Percentiles rank a stretch among this genome's conserved stretches.
phyloP scores from a whole-genome alignment of 2,113 vertebrate genomes.

The Vombatus ursinus region DNA sequence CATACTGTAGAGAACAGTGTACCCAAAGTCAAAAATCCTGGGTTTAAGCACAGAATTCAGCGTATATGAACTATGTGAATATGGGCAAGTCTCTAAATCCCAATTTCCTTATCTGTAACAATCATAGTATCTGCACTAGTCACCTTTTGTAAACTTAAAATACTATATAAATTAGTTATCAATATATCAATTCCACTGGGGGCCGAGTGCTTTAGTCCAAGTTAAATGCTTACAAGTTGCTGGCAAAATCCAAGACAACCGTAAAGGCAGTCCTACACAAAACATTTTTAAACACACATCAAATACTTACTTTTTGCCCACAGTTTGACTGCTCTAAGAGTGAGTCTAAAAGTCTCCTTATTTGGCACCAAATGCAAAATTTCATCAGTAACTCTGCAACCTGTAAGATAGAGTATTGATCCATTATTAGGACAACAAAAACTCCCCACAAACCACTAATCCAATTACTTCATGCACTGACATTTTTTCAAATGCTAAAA shows the following conservation, averaged over 20 bases:
- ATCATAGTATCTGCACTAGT: background rate
- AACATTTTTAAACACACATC: slow-evolving; percentile 22
- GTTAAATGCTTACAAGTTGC: background rate
- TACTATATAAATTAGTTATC: background rate
- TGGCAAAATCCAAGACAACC: background rate
- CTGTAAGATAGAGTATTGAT: slow-evolving; percentile 80
- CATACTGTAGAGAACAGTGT: background rate
- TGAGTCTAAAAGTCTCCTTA: slow-evolving; percentile 96
- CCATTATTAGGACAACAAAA: slow-evolving; percentile 44
- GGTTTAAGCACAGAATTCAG: background rate
- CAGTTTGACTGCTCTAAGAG: slow-evolving; percentile 95
- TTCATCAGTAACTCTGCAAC: slow-evolving; percentile 98
- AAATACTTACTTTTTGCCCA: slow-evolving; percentile 97
- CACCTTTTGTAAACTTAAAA: background rate
- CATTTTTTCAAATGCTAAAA: slow-evolving; percentile 50
- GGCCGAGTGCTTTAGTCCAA: background rate
- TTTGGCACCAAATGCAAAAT: slow-evolving; percentile 97
- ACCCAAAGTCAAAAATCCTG: background rate
- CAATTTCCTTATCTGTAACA: background rate
- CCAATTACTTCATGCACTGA: slow-evolving; percentile 22
- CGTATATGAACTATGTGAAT: background rate
- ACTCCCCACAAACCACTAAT: background rate
- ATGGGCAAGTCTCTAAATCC: background rate
- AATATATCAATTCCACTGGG: background rate
- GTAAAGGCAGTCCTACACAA: slow-evolving; percentile 50